phyloP scores from a whole-genome alignment of 2,113 vertebrate genomes.

The Monarcha castaneiventris region DNA sequence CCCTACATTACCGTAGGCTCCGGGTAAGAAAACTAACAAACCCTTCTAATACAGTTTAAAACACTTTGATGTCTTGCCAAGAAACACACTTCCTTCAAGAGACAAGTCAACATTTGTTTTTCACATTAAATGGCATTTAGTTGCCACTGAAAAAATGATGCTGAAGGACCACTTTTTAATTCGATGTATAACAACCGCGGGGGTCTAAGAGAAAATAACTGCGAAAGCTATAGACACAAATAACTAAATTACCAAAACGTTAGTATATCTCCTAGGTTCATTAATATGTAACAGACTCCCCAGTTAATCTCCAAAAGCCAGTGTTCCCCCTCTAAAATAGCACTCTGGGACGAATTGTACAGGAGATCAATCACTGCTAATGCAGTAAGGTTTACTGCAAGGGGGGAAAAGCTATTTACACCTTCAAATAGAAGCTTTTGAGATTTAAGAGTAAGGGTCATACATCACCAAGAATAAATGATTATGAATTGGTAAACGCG shows the following conservation, averaged over 20 bases:
- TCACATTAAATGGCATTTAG: constrained; percentile 83
- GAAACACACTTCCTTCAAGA: constrained; percentile 78
- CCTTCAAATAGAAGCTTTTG: constrained; percentile 87
- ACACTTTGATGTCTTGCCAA: constrained; percentile 81
- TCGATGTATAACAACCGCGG: constrained; percentile 82
- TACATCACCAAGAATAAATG: constrained; percentile 90
- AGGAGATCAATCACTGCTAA: constrained; percentile 87
- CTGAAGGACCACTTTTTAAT: constrained; percentile 83
- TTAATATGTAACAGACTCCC: constrained; percentile 86
- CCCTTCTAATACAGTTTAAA: constrained; percentile 69
- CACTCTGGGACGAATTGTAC: constrained; percentile 88
- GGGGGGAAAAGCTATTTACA: constrained; percentile 79
- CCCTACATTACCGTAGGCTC: constrained; percentile 43
- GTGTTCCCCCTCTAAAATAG: constrained; percentile 85
- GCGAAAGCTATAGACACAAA: constrained; percentile 82
- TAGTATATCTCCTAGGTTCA: constrained; percentile 82
- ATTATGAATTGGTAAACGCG: constrained; percentile 86
- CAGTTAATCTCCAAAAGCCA: constrained; percentile 87
- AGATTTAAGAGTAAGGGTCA: constrained; percentile 84
- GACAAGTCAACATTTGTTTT: constrained; percentile 88
- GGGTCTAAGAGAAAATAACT: constrained; percentile 83
- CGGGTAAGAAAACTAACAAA: constrained; percentile 70
- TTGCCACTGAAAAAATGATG: constrained; percentile 78
- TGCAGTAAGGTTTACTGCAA: constrained; percentile 83
- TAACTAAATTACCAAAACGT: constrained; percentile 88